Base-by-base conservation (phyloP, 1,140 invertebrate genomes). In the Oncopodura yosiiana region DNA sequence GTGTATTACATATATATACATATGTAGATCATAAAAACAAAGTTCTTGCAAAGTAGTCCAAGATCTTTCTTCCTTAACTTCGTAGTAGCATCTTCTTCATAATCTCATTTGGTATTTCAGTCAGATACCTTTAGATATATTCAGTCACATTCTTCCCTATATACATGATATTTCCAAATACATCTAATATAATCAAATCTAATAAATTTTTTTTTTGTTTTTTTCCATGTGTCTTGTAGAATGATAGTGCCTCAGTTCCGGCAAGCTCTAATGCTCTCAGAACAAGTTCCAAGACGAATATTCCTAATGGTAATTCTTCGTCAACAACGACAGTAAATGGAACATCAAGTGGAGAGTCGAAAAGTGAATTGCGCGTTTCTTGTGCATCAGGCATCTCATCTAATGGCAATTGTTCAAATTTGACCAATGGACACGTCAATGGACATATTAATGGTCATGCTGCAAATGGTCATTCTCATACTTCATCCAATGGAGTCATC, bases 221-320 rank as follows among this genome's bases (percentile, higher is more conserved):
- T 19, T n/a, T 32, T 37, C 19, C 32, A 21, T 46, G 14, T 46
- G 26, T 9, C 19, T 44, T 19, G 14, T 37, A 60, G 58, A 63
- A 60, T 45, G 61, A 63, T 14, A 58, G 53, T 27, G 56, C 61
- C 41, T 63, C 61, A 12, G 61, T 60, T 46, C 58, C 61, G 30
- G 46, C 56, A 14, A 59, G 55, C 34, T 57, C 57, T 5, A 60
- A 49, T 39, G 61, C 61, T 39, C 48, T 57, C 21, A 39, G 58
- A 1, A 63, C 54, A 26, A 63, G 61, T 46, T 59, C 61, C 8
- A 63, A 63, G 34, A 58, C 61, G 36, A 63, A 63, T 38, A 63
- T 63, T 48, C 56, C 56, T 34, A 63, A 60, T 34, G 54, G 49
- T 6, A 54, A 49, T 32, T 44, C 46, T 16, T 51, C 58, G 0